Base-by-base conservation (phyloP, 2,113 vertebrate species). In the Dinomys branickii region DNA sequence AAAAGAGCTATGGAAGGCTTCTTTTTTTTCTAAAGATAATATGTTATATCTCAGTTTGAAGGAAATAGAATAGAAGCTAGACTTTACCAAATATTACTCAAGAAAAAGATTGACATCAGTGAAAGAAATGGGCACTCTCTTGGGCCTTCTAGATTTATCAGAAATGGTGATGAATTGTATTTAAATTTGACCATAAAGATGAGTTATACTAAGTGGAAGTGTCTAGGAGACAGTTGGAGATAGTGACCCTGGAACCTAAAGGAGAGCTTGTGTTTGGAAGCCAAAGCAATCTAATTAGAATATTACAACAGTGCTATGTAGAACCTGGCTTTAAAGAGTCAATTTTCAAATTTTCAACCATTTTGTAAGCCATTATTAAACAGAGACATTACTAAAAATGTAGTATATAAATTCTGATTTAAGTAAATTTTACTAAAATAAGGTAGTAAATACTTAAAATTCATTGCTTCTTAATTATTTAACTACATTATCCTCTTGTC, bases 51-150 rank as follows among this genome's bases (percentile, higher is more conserved):
- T 95, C 38, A 61, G 44, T 88, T 83, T 85, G 63, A 83, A 85
- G n/a, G 85, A 65, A 85, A n/a, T 78, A 78, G 69, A 96, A 91
- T 78, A 94, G 54, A 44, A 94, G 28, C 69, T 90, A 88, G 33
- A 22, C 59, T 71, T 30, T 85, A 41, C 90, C 54, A 78, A 77
- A 96, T 33, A 38, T 38, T 69, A 88, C 56, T 85, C 22, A 71
- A 59, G 73, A 65, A 73, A 61, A 81, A 73, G 28, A 26, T 7
- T 80, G 67, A 50, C 35, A 61, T 30, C 4, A n/a, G 54, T 58
- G 30, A 91, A 35, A 65, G 71, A 41, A 90, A 30, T 47, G 61
- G 38, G 16, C 17, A 80, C 28, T 82, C 41, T 13, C 1, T 47
- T 19, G 50, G n/a, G 44, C 5, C 54, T 65, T 61, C 6, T 3